Percentiles rank a stretch among this genome's conserved stretches.
Evolutionary conservation across 2,888 invertebrate genomes (phyloP).

Genomic region (Mesochorus sp.): DNA sequence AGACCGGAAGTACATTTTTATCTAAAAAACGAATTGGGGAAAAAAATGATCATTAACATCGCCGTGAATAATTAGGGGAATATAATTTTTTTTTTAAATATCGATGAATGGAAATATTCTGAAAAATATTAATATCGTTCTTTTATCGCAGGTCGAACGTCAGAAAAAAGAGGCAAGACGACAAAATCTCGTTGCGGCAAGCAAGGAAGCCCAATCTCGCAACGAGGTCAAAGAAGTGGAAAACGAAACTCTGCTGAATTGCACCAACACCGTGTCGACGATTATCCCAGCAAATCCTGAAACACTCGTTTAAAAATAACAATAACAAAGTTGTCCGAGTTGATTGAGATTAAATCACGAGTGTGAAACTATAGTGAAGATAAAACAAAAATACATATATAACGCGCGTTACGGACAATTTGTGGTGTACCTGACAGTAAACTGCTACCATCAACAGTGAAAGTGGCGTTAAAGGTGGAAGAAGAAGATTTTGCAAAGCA

Average conservation of each 20-base stretch:
- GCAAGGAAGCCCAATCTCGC: constrained; percentile 70
- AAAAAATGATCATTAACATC: background rate
- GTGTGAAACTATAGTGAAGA: background rate
- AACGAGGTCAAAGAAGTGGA: constrained; percentile 76
- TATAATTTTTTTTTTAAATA: constrained; percentile 26
- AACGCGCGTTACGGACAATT: constrained; percentile 46
- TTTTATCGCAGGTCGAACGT: constrained; percentile 77
- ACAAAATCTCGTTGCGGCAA: constrained; percentile 73
- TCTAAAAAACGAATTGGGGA: background rate
- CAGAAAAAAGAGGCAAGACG: constrained; percentile 79
- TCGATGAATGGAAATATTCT: background rate
- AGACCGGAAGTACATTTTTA: background rate
- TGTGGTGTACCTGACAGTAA: constrained; percentile 40
- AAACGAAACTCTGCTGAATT: constrained; percentile 74
- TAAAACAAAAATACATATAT: background rate
- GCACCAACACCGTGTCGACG: constrained; percentile 69
- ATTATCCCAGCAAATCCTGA: constrained; percentile 74
- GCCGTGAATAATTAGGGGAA: constrained; percentile 14
- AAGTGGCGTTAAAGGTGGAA: constrained; percentile 20
- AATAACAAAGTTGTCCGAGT: constrained; percentile 2
- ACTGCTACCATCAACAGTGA: constrained; percentile 18
- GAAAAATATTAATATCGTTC: too few species aligned
- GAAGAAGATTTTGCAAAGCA: constrained; percentile 2
- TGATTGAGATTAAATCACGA: background rate
- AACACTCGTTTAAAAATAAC: constrained; percentile 68